A percentile compares a stretch with the other conserved stretches of the same genome.
Conservation (phyloP, 2,888 invertebrate genomes). For the Eupithecia inturbata region DNA sequence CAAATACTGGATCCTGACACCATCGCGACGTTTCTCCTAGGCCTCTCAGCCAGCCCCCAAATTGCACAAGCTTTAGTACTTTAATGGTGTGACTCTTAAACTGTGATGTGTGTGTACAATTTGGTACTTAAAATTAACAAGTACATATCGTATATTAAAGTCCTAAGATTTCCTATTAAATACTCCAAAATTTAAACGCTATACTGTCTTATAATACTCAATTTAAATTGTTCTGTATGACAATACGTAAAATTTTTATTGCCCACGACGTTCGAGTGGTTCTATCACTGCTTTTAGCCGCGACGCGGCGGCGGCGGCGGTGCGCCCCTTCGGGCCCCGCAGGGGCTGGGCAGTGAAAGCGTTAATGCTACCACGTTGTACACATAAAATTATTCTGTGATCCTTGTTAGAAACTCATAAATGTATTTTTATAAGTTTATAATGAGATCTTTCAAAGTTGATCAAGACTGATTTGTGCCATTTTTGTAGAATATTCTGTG, state of each 20-base stretch:
- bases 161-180: not conserved
- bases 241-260: not conserved
- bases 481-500: slow-evolving; percentile 14
- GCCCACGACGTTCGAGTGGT: not conserved
- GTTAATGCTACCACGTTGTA: slow-evolving; percentile 26
- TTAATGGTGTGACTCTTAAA: slow-evolving; percentile 51
- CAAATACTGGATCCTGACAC: slow-evolving; percentile 71
- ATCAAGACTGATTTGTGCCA: slow-evolving; percentile 57
- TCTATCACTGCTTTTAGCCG: not conserved
- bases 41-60: slow-evolving; percentile 30
- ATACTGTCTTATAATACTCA: not conserved
- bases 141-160: not conserved
- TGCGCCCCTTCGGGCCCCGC: not conserved
- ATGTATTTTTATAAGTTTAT: slow-evolving; percentile 26
- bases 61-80: slow-evolving; percentile 57
- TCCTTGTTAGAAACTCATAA: slow-evolving; percentile 26
- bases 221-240: not conserved
- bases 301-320: not conserved
- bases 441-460: slow-evolving; percentile 27
- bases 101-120: slow-evolving; percentile 51
- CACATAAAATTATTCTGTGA: slow-evolving; percentile 28
- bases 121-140: slow-evolving; percentile 28
- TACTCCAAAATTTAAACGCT: not conserved
- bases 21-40: slow-evolving; percentile 70
- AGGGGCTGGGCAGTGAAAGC: not conserved